These are phyloP conservation scores for Epizoanthus ramosus DNA, from an alignment of 92 coral and sea anemone species.

Conservation along the genomic window DNA sequence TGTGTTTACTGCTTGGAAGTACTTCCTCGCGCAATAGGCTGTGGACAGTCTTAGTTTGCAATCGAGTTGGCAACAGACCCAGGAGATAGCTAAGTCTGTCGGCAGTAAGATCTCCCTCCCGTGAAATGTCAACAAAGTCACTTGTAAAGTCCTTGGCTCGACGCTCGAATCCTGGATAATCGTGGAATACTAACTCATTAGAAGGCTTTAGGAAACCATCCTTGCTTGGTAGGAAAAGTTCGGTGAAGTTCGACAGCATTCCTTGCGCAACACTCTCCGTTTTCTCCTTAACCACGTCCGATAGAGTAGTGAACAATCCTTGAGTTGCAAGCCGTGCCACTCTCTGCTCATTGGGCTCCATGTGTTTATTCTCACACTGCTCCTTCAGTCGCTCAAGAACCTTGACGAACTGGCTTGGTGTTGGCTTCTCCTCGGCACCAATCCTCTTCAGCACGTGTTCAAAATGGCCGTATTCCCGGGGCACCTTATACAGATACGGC, in stretches of 20 bases:
- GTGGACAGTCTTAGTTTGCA: slow-evolving; percentile 85
- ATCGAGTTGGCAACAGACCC: slow-evolving; percentile 79
- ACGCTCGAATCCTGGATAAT: slow-evolving; percentile 88
- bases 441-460: slow-evolving; percentile 90
- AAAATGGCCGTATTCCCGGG: slow-evolving; percentile 91
- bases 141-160: slow-evolving; percentile 92
- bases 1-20: slow-evolving; percentile 85
- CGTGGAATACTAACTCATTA: slow-evolving; percentile 84
- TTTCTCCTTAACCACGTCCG: slow-evolving; percentile 75
- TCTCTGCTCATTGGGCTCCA: slow-evolving; percentile 86
- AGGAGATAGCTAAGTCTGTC: slow-evolving; percentile 87
- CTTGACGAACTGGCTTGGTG: slow-evolving; percentile 81
- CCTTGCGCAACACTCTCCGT: slow-evolving; percentile 65
- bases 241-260: slow-evolving; percentile 61
- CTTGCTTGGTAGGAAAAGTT: slow-evolving; percentile 89
- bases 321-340: slow-evolving; percentile 84
- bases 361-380: slow-evolving; percentile 78
- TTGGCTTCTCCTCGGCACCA: slow-evolving; percentile 91
- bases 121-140: slow-evolving; percentile 89
- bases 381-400: slow-evolving; percentile 83
- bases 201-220: slow-evolving; percentile 88
- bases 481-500: slow-evolving; percentile 93
- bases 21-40: slow-evolving; percentile 81
- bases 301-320: slow-evolving; percentile 82
- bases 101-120: slow-evolving; percentile 91